Conservation (phyloP, 2,113 vertebrate species). For the Laticauda laticaudata region DNA sequence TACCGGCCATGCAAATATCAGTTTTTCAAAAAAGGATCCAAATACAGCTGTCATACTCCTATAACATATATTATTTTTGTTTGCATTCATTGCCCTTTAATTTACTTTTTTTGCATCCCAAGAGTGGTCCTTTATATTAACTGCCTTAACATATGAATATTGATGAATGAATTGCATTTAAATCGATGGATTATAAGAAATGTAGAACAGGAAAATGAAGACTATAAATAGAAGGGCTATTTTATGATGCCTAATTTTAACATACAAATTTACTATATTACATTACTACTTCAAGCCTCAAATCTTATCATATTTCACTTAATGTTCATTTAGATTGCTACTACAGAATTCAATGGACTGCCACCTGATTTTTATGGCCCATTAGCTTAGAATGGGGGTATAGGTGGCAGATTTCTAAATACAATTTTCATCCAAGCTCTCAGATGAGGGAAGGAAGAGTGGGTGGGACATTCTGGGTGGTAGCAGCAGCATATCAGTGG, state of each 20-base stretch:
- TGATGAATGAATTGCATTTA: constrained; percentile 19
- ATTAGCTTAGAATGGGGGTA: not conserved
- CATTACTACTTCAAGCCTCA: constrained; percentile 6
- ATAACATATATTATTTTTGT: not conserved
- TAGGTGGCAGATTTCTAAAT: not conserved
- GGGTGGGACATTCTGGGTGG: not conserved
- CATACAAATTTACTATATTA: not conserved
- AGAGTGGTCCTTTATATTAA: not conserved
- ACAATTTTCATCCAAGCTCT: not conserved
- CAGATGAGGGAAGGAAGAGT: not conserved
- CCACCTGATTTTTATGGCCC: not conserved
- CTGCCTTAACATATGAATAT: not conserved
- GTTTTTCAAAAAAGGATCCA: constrained; percentile 17
- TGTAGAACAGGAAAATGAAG: not conserved
- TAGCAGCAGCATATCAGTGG: not conserved
- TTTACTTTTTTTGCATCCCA: not conserved
- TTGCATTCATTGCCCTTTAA: not conserved
- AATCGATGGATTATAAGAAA: not conserved
- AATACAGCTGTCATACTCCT: not conserved
- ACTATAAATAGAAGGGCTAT: constrained; percentile 4
- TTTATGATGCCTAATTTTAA: constrained; percentile 27
- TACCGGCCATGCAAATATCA: constrained; percentile 1
- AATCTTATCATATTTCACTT: constrained; percentile 4
- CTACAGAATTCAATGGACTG: not conserved
- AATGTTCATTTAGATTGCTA: not conserved